These are phyloP conservation scores for Hydrolagus affinis DNA, from an alignment of 2,113 vertebrate genomes.

Conservation along the genomic window DNA sequence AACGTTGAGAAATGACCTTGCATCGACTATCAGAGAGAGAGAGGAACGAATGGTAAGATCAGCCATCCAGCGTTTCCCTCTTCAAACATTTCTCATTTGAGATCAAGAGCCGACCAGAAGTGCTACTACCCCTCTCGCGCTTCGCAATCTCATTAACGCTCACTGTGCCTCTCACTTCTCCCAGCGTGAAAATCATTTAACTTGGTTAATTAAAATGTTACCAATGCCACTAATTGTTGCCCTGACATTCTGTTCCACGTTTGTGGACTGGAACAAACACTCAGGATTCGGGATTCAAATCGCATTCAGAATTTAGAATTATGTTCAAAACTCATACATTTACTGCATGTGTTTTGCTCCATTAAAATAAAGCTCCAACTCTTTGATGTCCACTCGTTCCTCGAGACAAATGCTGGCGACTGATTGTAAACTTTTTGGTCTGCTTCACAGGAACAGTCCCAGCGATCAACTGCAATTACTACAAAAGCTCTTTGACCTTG, in stretches of 20 bases:
- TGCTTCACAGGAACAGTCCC: not conserved
- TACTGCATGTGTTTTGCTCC: no score
- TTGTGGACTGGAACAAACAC: not conserved
- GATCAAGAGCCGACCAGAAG: not conserved
- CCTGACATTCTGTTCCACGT: not conserved
- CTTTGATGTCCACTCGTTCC: constrained; percentile 36
- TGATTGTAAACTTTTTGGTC: constrained; percentile 43
- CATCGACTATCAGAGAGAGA: not conserved
- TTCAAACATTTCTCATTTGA: not conserved
- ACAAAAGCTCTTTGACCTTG: no score
- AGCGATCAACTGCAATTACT: no score
- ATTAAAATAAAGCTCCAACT: no score
- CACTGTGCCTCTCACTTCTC: not conserved
- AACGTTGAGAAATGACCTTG: no score
- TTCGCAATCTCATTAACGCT: not conserved
- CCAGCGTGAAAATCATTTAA: constrained; percentile 10
- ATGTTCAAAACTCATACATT: no score
- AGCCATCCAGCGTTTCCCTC: not conserved
- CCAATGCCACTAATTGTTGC: not conserved
- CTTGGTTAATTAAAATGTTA: constrained; percentile 5
- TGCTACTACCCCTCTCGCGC: not conserved
- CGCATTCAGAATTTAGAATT: not conserved
- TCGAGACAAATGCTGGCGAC: constrained; percentile 35
- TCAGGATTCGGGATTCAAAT: not conserved
- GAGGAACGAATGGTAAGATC: no score